These are phyloP conservation scores for Procavia capensis DNA, from an alignment of 2,113 vertebrate genomes.

Conservation along the genomic window DNA sequence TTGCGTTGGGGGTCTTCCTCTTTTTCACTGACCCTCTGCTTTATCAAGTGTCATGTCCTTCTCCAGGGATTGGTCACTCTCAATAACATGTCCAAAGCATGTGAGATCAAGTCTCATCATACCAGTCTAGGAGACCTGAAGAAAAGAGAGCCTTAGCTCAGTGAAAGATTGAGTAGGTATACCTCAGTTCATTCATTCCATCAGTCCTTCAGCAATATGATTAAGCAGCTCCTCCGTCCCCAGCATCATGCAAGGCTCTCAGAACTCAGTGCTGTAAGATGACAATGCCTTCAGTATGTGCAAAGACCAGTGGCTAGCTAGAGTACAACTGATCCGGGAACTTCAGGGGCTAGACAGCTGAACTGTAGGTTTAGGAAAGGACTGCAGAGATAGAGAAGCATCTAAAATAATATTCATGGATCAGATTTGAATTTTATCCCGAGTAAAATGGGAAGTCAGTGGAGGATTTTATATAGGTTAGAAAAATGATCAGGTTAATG, in stretches of 20 bases:
- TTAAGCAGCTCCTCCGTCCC: background rate
- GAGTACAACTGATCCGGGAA: background rate
- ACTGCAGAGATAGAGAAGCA: background rate
- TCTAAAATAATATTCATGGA: background rate
- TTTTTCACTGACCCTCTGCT: too few species aligned
- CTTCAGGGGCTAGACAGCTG: too few species aligned
- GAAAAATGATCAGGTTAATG: background rate
- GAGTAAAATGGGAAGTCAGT: background rate
- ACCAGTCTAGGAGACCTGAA: background rate
- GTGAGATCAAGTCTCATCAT: too few species aligned
- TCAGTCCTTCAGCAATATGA: background rate
- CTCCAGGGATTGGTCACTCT: too few species aligned
- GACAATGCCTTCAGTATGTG: accelerated
- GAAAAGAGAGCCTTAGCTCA: background rate
- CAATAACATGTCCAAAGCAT: too few species aligned
- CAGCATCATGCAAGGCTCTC: background rate
- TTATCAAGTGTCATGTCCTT: too few species aligned
- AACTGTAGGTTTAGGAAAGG: background rate
- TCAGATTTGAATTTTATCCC: background rate
- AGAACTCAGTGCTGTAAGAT: background rate
- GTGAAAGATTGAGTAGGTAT: background rate
- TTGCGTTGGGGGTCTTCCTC: too few species aligned
- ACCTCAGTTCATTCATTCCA: background rate
- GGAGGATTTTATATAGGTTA: background rate
- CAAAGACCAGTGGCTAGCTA: background rate